A percentile compares a stretch with the other conserved stretches of the same genome.
Evolutionary conservation across 2,888 invertebrate genomes (phyloP).

Genomic region (Catocala fraxini): DNA sequence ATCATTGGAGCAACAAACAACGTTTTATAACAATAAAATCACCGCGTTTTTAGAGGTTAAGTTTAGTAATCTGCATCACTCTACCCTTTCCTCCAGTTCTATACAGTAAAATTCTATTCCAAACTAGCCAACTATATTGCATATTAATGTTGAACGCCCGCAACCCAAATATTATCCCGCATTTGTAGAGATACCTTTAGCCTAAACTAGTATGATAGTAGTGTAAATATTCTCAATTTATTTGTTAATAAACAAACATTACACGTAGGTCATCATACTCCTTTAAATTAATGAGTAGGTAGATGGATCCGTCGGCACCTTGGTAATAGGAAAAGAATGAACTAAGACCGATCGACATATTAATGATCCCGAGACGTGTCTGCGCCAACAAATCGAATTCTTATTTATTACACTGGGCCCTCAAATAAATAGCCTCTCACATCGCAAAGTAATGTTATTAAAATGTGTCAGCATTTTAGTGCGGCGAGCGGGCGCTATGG

Average conservation of each 20-base stretch:
- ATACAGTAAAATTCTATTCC: not conserved
- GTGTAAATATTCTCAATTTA: not conserved
- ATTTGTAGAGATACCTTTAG: conserved; percentile 15
- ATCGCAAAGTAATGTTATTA: conserved; percentile 86
- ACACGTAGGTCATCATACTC: conserved; percentile 20
- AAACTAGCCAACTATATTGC: not conserved
- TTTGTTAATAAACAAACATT: conserved; percentile 21
- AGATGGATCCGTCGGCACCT: conserved; percentile 40
- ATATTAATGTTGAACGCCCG: not conserved
- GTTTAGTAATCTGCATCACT: conserved; percentile 7
- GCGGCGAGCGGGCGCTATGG: conserved; percentile 54
- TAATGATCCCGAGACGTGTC: conserved; percentile 80
- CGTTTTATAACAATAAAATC: conserved; percentile 51
- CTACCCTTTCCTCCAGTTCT: not conserved
- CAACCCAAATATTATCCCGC: not conserved
- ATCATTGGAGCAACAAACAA: conserved; percentile 64
- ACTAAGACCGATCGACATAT: conserved; percentile 74
- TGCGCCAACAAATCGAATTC: conserved; percentile 79
- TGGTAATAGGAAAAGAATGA: conserved; percentile 76
- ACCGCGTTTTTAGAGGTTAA: conserved; percentile 20
- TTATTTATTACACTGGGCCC: conserved; percentile 82
- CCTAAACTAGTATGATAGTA: conserved; percentile 9
- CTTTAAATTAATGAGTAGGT: conserved; percentile 45
- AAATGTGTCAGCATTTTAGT: conserved; percentile 87
- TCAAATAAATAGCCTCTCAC: conserved; percentile 85